Evolutionary conservation across 2,888 invertebrate species (phyloP).

Genomic region (Ptilodon capucinus): DNA sequence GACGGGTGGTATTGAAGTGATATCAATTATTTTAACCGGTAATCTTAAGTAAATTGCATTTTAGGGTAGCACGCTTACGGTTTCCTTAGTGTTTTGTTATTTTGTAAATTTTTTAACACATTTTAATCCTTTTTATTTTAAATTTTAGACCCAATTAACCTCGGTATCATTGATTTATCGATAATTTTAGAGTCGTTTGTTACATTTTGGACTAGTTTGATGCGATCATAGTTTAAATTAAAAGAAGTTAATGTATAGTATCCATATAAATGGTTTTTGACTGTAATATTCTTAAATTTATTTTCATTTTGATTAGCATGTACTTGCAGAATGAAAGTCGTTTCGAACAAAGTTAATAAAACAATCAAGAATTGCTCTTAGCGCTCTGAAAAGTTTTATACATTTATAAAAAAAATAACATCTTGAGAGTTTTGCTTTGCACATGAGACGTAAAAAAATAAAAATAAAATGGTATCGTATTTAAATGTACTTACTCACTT

Average conservation of each 20-base stretch:
- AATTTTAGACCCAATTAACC: conserved; percentile 66
- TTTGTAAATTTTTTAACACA: conserved; percentile 75
- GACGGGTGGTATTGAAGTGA: conserved; percentile 66
- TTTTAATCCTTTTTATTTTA: conserved; percentile 51
- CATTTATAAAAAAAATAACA: background rate
- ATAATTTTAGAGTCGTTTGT: conserved; percentile 54
- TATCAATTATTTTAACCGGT: conserved; percentile 69
- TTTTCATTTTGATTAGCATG: conserved; percentile 39
- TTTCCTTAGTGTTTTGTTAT: conserved; percentile 76
- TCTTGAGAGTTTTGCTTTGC: too few relatives aligned
- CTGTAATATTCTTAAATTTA: too few relatives aligned
- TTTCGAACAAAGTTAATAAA: conserved; percentile 5
- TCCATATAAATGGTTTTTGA: conserved; percentile 44
- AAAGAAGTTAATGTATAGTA: conserved; percentile 46
- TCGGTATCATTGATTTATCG: conserved; percentile 55
- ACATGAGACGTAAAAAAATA: too few relatives aligned
- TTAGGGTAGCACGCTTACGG: conserved; percentile 72
- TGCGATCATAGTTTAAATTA: conserved; percentile 40
- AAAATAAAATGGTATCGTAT: too few relatives aligned
- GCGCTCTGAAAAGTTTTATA: conserved; percentile 1
- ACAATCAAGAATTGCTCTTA: conserved; percentile 1
- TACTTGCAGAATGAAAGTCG: conserved; percentile 28
- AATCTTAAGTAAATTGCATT: conserved; percentile 62
- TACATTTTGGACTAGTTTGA: conserved; percentile 57
- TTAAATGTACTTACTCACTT: too few relatives aligned